Base-by-base conservation (phyloP, 2,113 vertebrate species). In the Macrotus californicus region DNA sequence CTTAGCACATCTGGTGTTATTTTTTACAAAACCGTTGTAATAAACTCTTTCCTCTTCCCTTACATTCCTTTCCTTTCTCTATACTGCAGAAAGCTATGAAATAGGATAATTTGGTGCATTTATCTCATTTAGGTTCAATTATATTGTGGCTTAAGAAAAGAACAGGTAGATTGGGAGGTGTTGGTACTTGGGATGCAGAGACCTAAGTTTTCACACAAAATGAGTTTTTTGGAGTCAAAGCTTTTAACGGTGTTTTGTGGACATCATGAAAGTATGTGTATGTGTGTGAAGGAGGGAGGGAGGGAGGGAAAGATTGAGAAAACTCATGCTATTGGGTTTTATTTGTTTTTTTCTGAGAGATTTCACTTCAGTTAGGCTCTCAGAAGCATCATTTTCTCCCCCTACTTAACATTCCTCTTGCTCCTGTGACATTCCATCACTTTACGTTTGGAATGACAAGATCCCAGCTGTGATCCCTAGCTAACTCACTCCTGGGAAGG, bases 361-460 rank as follows among this genome's bases (percentile, higher is more conserved):
- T 54, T 50, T n/a, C 13, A 7, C 21, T 69, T 89, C 50, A 9
- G 1, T 34, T 14, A 2, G 22, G 15, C 50, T 36, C 26, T 85
- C 72, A 31, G 1, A 29, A 34, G 29, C 21, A 2, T 3, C 24
- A 29, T 24, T 15, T 2, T 39, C 12, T 52, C 6, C 14, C 10
- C 3, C 6, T 66, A 36, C 50, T 64, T 24, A 0, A 0, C 0
- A 4, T 3, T 36, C 48, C 26, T 36, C 31, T 83, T 52, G 7
- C 19, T 36, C 12, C 43, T 9, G 4, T 69, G n/a, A 77, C 14
- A 50, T 0, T 31, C 3, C 2, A 1, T 61, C 56, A 5, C 29
- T 24, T 36, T 9, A 26, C 1, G 16, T 6, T 39, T 52, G 48
- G 43, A 61, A n/a, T 43, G 39, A 12, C 6, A 2, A 2, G 24